Percentiles rank a stretch among this genome's conserved stretches.
phyloP scores from a whole-genome alignment of 2,797 vertebrate species.

The Phoebastria nigripes region DNA sequence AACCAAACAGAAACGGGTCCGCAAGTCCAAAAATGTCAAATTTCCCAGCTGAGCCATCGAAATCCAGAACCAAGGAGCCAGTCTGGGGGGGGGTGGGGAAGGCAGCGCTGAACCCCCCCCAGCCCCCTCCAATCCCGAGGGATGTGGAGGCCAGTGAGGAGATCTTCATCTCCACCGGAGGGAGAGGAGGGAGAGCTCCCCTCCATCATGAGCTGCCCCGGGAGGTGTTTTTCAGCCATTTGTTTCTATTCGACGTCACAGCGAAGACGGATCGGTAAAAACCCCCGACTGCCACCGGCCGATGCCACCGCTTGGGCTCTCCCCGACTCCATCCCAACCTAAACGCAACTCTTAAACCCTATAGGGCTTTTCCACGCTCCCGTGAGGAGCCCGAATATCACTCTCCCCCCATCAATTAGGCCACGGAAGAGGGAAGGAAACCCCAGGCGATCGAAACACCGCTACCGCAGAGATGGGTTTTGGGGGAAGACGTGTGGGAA shows the following conservation, averaged over 20 bases:
- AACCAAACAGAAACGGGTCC: not conserved
- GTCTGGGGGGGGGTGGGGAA: too few relatives aligned
- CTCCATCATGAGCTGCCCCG: fast-evolving
- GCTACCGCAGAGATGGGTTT: not conserved
- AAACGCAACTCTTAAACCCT: too few relatives aligned
- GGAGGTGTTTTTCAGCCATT: fast-evolving
- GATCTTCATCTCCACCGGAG: not conserved
- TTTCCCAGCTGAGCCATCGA: fast-evolving
- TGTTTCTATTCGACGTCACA: not conserved
- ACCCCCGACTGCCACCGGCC: fast-evolving
- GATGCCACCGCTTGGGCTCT: not conserved
- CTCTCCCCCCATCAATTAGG: fast-evolving
- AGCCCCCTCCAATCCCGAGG: fast-evolving
- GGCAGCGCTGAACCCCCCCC: fast-evolving
- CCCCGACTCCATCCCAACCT: not conserved
- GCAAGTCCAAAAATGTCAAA: not conserved
- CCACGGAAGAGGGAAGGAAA: not conserved
- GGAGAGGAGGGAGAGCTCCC: not conserved
- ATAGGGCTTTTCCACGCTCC: too few relatives aligned
- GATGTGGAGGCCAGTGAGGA: not conserved
- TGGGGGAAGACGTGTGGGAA: too few relatives aligned
- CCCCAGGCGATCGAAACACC: too few relatives aligned
- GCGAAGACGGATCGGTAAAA: not conserved
- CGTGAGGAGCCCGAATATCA: fast-evolving
- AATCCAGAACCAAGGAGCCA: not conserved